These are phyloP conservation scores for Leptodactylus fallax DNA, from an alignment of 2,797 vertebrate species.

Conservation along the genomic window DNA sequence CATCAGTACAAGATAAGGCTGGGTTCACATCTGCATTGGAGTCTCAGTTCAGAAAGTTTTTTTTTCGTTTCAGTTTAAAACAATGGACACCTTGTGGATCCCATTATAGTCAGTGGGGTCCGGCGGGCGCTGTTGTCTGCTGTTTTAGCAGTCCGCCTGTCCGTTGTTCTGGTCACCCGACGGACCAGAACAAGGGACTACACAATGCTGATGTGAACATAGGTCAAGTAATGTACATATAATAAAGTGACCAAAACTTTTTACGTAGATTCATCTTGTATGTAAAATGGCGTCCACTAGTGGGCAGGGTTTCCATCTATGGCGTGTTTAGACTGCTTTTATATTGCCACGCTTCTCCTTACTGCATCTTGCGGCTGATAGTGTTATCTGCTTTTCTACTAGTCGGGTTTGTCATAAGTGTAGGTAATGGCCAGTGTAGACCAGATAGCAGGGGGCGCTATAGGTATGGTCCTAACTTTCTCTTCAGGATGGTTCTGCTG, in stretches of 20 bases:
- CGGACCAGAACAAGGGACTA: no score
- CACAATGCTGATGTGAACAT: no score
- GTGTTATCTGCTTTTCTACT: conserved; percentile 10
- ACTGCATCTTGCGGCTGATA: conserved; percentile 30
- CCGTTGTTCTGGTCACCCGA: no score
- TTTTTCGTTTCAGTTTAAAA: no score
- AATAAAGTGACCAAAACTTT: background rate
- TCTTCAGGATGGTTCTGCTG: conserved; percentile 9
- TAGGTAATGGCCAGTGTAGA: conserved; percentile 16
- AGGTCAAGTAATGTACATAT: background rate
- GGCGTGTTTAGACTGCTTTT: background rate
- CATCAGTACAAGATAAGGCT: no score
- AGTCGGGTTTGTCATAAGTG: background rate
- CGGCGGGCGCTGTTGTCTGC: no score
- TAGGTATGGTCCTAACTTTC: background rate
- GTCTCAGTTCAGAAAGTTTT: no score
- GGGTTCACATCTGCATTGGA: no score
- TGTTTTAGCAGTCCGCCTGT: no score
- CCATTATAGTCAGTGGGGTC: no score
- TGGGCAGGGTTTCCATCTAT: background rate
- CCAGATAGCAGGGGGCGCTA: background rate
- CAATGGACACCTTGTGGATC: no score
- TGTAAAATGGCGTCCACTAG: background rate
- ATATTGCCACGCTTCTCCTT: conserved; percentile 19
- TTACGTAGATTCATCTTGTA: background rate